A percentile compares a stretch with the other conserved stretches of the same genome.
phyloP scores from a whole-genome alignment of 2,888 invertebrate genomes.

The Drosophila maculinotata region DNA sequence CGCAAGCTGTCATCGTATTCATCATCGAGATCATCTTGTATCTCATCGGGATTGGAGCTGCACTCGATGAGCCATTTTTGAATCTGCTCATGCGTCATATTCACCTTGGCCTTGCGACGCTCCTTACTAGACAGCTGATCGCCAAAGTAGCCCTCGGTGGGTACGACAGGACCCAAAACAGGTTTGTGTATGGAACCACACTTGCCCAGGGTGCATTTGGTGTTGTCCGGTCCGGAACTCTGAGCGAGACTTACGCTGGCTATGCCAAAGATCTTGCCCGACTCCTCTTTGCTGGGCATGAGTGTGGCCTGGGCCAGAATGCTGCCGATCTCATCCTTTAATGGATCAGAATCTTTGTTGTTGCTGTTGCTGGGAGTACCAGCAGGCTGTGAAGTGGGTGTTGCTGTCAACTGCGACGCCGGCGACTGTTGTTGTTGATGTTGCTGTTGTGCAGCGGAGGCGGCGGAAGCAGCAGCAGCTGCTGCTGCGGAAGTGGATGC shows the following conservation, averaged over 20 bases:
- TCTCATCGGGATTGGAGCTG: constrained; percentile 86
- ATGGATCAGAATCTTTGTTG: constrained; percentile 72
- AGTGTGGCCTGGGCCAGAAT: constrained; percentile 83
- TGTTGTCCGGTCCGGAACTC: constrained; percentile 85
- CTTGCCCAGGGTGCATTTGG: constrained; percentile 85
- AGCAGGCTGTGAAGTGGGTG: constrained; percentile 16
- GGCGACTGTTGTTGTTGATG: constrained; percentile 29
- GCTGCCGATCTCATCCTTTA: constrained; percentile 83
- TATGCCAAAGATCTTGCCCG: constrained; percentile 85
- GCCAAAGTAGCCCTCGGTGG: constrained; percentile 84
- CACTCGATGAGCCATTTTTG: constrained; percentile 88
- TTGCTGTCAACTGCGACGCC: constrained; percentile 17
- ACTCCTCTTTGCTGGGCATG: constrained; percentile 85
- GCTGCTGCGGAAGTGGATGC: constrained; percentile 69
- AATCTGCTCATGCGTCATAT: constrained; percentile 90
- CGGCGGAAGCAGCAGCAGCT: constrained; percentile 51
- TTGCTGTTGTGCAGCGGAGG: constrained; percentile 20
- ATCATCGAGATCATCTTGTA: constrained; percentile 85
- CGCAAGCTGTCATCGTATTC: constrained; percentile 84
- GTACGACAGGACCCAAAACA: constrained; percentile 84
- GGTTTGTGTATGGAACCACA: constrained; percentile 85
- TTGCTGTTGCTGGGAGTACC: constrained; percentile 15
- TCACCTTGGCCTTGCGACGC: constrained; percentile 87
- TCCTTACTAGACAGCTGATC: constrained; percentile 85
- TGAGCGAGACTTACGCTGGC: constrained; percentile 85